Base-by-base conservation (phyloP, 2,797 vertebrate species). In the Poecilia wingei region DNA sequence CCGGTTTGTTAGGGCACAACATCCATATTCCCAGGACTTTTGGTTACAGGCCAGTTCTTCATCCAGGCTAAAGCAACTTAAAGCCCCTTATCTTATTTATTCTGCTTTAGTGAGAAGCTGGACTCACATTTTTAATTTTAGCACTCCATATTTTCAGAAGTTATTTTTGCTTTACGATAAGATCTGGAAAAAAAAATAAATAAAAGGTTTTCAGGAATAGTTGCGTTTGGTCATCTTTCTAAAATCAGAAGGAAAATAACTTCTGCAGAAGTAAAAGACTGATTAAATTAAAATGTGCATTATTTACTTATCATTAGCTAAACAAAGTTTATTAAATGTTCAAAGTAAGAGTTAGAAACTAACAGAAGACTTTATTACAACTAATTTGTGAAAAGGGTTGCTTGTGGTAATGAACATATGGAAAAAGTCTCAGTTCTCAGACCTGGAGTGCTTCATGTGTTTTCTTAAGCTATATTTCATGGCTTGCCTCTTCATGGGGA, bases 1-100 rank as follows among this genome's bases (percentile, higher is more conserved):
- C 81, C 85, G 85, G 90, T 88, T 69, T 86, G 87, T 93, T 92
- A 94, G 84, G 31, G 14, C 71, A 70, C 86, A 92, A 81, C 92
- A 93, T 93, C 93, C 92, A 92, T 94, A 94, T 94, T 83, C 84
- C 78, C 83, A 90, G 88, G 86, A 79, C 85, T 84, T 87, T 78
- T 76, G 87, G 86, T 87, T 25, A 46, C 49, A 3, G 71, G 88
- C 88, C 92, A 93, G 86, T 86, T 84, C 83, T 89, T 84, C 64
- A 72, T 84, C 87, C 75, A 71, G 79, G 82, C 72, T 68, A 84
- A 81, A 57, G 74, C 79, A 87, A 86, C 82, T 82, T 75, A 74
- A 81, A 84, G 66, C 55, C 73, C 80, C 81, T 92, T 93, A 92
- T 91, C 88, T 88, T 85, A 83, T 83, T 77, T 87, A 80, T 75